phyloP scores from a whole-genome alignment of 2,888 invertebrate genomes.

The Diabrotica balteata region DNA sequence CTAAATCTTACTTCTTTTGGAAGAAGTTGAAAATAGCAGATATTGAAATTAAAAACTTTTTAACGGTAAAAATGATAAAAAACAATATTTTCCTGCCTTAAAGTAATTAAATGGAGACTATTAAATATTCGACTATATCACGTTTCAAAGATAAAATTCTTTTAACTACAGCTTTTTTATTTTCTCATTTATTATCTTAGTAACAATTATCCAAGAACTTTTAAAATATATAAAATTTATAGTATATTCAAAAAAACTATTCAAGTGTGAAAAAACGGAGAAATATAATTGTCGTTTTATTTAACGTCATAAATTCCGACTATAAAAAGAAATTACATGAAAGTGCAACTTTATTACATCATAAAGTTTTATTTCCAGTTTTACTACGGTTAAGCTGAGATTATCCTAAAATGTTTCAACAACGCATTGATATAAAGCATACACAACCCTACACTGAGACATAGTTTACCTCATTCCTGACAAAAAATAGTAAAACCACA shows the following conservation, averaged over 20 bases:
- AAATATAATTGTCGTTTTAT: conserved; percentile 24
- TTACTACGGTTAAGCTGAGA: conserved; percentile 16
- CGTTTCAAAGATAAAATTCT: background rate
- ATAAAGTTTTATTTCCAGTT: conserved; percentile 24
- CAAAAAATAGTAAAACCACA: background rate
- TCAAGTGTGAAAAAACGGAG: conserved; percentile 2
- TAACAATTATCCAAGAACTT: conserved; percentile 22
- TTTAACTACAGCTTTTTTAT: conserved; percentile 22
- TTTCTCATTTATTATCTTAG: conserved; percentile 20
- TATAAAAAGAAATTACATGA: conserved; percentile 21
- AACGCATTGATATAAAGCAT: conserved; percentile 15
- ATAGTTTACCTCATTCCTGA: conserved; percentile 1
- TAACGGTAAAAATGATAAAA: too few relatives aligned
- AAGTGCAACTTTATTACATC: conserved; percentile 24
- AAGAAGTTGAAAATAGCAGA: too few relatives aligned
- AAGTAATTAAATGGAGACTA: too few relatives aligned
- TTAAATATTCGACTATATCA: too few relatives aligned
- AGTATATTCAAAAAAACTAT: conserved; percentile 5
- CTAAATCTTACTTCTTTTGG: too few relatives aligned
- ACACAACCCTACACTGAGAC: background rate
- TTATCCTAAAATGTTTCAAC: conserved; percentile 21
- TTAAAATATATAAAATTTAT: conserved; percentile 11
- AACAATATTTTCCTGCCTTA: too few relatives aligned
- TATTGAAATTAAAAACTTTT: too few relatives aligned
- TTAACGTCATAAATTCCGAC: conserved; percentile 16